Percentiles rank a stretch among this genome's conserved stretches.
These are phyloP conservation scores for Chrysolophus pictus DNA, from an alignment of 2,797 vertebrate genomes.

Conservation along the genomic window DNA sequence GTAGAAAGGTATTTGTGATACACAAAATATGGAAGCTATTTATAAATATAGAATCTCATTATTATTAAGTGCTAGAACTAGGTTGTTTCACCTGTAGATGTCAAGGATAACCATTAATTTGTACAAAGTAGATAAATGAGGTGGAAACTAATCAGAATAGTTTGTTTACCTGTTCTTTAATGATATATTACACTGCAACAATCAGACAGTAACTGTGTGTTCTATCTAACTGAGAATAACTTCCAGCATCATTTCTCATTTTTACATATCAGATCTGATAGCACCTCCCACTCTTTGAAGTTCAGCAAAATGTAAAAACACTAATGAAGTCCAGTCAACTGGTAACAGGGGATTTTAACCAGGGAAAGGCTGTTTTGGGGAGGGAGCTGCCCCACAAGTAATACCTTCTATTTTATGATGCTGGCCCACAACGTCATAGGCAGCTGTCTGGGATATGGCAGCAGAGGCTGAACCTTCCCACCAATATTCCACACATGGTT, in stretches of 20 bases:
- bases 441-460: no score
- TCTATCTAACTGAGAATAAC: constrained; percentile 64
- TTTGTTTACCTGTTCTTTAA: constrained; percentile 73
- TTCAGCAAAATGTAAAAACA: constrained; percentile 48
- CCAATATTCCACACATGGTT: no score
- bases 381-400: background rate
- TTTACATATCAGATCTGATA: constrained; percentile 66
- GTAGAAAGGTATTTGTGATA: background rate
- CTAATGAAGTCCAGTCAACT: constrained; percentile 47
- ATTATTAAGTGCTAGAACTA: background rate
- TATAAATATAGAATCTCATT: background rate
- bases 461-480: no score
- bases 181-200: constrained; percentile 70
- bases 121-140: constrained; percentile 71
- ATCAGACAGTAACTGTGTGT: constrained; percentile 57
- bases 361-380: background rate
- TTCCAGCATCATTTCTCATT: constrained; percentile 65
- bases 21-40: background rate
- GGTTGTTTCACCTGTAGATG: constrained; percentile 44
- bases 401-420: no score
- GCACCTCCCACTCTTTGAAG: constrained; percentile 57
- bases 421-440: no score
- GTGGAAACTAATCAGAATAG: constrained; percentile 68
- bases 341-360: constrained; percentile 28
- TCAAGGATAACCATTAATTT: constrained; percentile 69